Percentiles rank a stretch among this genome's conserved stretches.
Conservation (phyloP, 2,797 vertebrate species). For the Champsocephalus esox region DNA sequence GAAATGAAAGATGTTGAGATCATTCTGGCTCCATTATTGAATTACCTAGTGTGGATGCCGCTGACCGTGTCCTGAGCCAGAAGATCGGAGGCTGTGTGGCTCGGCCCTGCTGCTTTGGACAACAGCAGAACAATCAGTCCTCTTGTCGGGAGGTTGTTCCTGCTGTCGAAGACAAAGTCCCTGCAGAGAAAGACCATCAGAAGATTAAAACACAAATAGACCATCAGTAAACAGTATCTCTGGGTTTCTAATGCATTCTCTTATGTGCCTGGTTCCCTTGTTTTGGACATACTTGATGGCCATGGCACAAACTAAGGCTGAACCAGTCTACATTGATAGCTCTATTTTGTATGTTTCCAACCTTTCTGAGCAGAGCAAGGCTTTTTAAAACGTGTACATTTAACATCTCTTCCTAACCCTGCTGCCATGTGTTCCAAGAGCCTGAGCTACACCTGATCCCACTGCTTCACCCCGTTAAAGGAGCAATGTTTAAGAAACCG, state of each 20-base stretch:
- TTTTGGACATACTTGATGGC: no score
- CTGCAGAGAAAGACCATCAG: constrained; percentile 75
- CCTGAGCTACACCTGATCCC: constrained; percentile 2
- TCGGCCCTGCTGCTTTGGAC: constrained; percentile 96
- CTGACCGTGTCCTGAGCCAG: constrained; percentile 91
- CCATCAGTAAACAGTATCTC: no score
- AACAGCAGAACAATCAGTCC: constrained; percentile 93
- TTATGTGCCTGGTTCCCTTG: no score
- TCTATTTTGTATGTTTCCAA: no score
- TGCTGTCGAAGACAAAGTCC: constrained; percentile 92
- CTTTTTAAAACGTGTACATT: background rate
- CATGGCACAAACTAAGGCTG: no score
- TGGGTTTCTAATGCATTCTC: no score
- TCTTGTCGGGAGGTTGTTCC: constrained; percentile 93
- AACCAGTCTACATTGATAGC: no score
- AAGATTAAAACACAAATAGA: background rate
- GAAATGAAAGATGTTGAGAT: no score
- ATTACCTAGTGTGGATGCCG: constrained; percentile 96
- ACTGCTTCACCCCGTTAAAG: constrained; percentile 5
- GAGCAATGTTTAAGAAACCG: constrained; percentile 8
- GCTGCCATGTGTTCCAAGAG: constrained; percentile 6
- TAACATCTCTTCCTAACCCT: background rate
- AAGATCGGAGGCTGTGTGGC: constrained; percentile 69
- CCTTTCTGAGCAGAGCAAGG: background rate
- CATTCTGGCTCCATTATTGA: no score